Base-by-base conservation (phyloP, 2,888 invertebrate species). In the Zaprionus bogoriensis region DNA sequence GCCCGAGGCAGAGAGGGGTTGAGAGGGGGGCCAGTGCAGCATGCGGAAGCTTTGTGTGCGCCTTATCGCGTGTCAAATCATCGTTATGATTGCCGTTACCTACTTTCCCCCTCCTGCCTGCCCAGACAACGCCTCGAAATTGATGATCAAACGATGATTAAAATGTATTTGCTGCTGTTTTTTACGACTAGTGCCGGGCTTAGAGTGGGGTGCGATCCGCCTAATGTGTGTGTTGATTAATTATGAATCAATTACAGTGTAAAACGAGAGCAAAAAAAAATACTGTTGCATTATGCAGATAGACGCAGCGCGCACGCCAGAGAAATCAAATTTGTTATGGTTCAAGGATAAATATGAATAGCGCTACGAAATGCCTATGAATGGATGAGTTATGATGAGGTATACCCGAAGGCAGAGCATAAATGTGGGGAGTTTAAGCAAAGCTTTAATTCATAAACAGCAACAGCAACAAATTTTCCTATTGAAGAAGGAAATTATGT, bases 1-100 rank as follows among this genome's bases (percentile, higher is more conserved):
- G 6, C 17, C 46, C n/a, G 5, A 4, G 5, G 3, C 0, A 12
- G 74, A 9, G 7, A 10, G 14, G 3, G 6, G 25, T 9, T 9
- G 27, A 17, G 38, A 38, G 19, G 9, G 38, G 9, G 27, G 27
- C 9, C 27, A 19, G 38, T 38, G 38, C 36, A 36, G 36, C 36
- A 12, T 38, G 38, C 51, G 53, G 28, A 50, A 48, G 46, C 45
- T 38, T 41, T 28, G 46, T 51, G 47, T 55, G 51, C 63, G 64
- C 68, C 67, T 79, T 87, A 88, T 86, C 87, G 87, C 89, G 86
- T 88, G 88, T 85, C 87, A 83, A 80, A 89, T 88, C 83, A 88
- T 87, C 83, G 74, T 87, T 83, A 87, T 88, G 83, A 87, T 88
- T 82, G 69, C 77, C 62, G 59, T 71, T 63, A 58, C 70, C 72